phyloP scores from a whole-genome alignment of 2,797 vertebrate species.

The Enteromius viviparus region DNA sequence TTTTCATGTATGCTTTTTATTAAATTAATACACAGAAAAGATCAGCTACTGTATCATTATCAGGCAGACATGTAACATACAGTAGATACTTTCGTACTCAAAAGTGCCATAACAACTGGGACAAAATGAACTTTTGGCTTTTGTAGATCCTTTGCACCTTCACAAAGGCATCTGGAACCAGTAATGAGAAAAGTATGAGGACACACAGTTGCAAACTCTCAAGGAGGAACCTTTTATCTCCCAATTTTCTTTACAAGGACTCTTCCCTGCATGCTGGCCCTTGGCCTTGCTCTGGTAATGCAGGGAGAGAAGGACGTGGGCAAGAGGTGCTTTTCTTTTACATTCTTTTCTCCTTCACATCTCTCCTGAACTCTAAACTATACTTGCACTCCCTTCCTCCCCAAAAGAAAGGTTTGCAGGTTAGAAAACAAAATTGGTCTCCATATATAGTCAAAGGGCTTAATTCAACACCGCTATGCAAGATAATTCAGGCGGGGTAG shows the following conservation, averaged over 20 bases:
- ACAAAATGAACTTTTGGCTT: conserved; percentile 40
- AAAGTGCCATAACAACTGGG: not conserved
- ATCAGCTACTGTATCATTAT: not conserved
- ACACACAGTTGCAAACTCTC: conserved; percentile 59
- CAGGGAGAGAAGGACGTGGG: conserved; percentile 15
- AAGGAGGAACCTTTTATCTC: conserved; percentile 65
- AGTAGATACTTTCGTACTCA: not conserved
- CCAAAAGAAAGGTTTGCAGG: conserved; percentile 34
- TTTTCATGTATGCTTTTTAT: not conserved
- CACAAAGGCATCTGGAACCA: conserved; percentile 14
- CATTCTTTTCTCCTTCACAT: not conserved
- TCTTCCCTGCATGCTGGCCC: conserved; percentile 38
- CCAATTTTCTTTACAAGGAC: conserved; percentile 53
- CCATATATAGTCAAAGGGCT: conserved; percentile 51
- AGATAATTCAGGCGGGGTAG: conserved; percentile 57
- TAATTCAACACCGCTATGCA: conserved; percentile 47
- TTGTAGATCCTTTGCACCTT: conserved; percentile 23
- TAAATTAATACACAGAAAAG: not conserved
- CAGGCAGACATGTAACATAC: not conserved
- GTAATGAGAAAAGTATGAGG: conserved; percentile 47
- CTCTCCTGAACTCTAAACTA: not conserved
- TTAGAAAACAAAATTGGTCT: conserved; percentile 39
- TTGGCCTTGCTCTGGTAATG: conserved; percentile 47
- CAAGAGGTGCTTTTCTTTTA: not conserved
- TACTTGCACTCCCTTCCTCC: not conserved